Percentiles rank a stretch among this genome's conserved stretches.
Conservation (phyloP, 2,113 vertebrate species). For the Labeo rohita region DNA sequence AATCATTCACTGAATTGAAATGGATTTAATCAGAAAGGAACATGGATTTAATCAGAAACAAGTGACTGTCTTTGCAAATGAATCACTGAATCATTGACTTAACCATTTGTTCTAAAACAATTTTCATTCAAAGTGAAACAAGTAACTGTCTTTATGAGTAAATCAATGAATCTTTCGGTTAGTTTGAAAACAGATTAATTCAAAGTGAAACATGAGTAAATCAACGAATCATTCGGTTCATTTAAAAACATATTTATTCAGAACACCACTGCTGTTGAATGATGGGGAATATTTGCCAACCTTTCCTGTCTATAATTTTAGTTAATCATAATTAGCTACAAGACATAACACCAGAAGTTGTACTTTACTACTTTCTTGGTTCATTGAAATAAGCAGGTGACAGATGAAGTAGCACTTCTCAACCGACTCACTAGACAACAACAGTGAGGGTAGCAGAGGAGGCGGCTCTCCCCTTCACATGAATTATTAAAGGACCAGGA, state of each 20-base stretch:
- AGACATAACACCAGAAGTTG: background rate
- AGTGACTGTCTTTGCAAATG: background rate
- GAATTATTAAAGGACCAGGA: constrained; percentile 48
- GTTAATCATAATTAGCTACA: background rate
- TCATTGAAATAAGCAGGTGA: background rate
- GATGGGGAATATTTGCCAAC: background rate
- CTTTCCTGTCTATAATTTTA: background rate
- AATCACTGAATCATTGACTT: background rate
- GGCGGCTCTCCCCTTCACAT: background rate
- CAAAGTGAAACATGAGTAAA: too few species aligned
- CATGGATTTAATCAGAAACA: too few species aligned
- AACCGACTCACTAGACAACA: background rate
- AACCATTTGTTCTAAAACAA: background rate
- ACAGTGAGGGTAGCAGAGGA: background rate
- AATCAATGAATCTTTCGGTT: too few species aligned
- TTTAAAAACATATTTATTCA: background rate
- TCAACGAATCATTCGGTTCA: too few species aligned
- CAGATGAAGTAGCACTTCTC: background rate
- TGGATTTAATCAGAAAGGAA: too few species aligned
- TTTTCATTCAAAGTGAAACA: too few species aligned
- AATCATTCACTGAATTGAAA: too few species aligned
- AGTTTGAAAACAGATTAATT: background rate
- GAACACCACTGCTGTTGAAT: background rate
- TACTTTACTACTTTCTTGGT: background rate
- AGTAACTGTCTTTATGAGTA: too few species aligned